Evolutionary conservation across 2,113 vertebrate species (phyloP).

Genomic region (Rattus rattus): DNA sequence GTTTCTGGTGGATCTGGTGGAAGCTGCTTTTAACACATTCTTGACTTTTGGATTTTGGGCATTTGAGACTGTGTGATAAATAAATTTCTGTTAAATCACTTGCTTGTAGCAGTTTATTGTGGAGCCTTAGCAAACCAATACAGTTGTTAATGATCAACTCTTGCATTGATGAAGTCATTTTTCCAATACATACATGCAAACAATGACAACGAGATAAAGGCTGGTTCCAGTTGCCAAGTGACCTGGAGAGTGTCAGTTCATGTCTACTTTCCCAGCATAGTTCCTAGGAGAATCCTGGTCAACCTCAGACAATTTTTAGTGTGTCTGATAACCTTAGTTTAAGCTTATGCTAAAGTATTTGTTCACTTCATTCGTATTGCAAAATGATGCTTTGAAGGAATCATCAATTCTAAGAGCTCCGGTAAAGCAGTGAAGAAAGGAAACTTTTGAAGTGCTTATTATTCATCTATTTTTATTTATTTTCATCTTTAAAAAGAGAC

Average conservation of each 20-base stretch:
- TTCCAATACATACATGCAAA: not conserved
- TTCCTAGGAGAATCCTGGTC: not conserved
- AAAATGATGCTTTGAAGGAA: not conserved
- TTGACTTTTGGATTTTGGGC: not conserved
- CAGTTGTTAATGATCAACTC: not conserved
- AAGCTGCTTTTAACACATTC: not conserved
- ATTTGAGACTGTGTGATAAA: not conserved
- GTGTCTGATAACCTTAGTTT: not conserved
- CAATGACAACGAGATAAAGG: not conserved
- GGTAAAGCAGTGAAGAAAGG: not conserved
- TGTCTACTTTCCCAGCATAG: not conserved
- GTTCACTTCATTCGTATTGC: not conserved
- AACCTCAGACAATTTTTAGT: not conserved
- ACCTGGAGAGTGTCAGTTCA: not conserved
- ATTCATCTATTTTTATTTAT: conserved; percentile 1
- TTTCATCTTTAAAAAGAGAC: not conserved
- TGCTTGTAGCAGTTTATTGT: not conserved
- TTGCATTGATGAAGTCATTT: not conserved
- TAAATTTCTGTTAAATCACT: not conserved
- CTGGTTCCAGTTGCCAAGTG: not conserved
- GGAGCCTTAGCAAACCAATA: not conserved
- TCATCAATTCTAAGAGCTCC: not conserved
- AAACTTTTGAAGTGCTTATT: not conserved
- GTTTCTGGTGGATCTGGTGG: not conserved
- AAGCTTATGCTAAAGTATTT: not conserved